Evolutionary conservation across 2,888 invertebrate genomes (phyloP).

Genomic region (Electrophaes corylata): DNA sequence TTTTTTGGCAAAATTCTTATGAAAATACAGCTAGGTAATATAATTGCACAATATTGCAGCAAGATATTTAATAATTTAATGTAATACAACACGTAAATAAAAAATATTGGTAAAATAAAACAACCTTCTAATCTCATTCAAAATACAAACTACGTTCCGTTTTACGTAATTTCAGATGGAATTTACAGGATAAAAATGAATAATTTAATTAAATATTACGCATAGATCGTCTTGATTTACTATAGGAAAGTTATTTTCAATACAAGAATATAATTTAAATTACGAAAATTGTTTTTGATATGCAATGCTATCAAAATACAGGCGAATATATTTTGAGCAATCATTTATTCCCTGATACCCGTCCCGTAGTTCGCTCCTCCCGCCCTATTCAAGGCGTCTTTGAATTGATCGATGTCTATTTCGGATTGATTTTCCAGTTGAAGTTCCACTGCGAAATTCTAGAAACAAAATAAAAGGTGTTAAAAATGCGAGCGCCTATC

Average conservation of each 20-base stretch:
- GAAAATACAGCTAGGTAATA: slow-evolving; percentile 52
- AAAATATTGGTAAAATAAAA: slow-evolving; percentile 52
- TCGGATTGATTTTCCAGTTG: slow-evolving; percentile 88
- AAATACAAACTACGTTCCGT: slow-evolving; percentile 25
- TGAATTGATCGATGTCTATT: slow-evolving; percentile 88
- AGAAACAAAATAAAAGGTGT: slow-evolving; percentile 53
- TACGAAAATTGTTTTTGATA: slow-evolving; percentile 32
- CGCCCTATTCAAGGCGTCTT: slow-evolving; percentile 87
- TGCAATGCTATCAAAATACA: slow-evolving; percentile 42
- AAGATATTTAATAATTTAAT: slow-evolving; percentile 31
- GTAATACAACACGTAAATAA: slow-evolving; percentile 30
- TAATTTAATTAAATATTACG: slow-evolving; percentile 28
- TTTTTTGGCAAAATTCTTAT: slow-evolving; percentile 68
- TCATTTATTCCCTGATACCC: slow-evolving; percentile 87
- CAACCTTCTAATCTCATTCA: slow-evolving; percentile 49
- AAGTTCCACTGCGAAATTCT: slow-evolving; percentile 92
- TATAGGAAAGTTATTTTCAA: slow-evolving; percentile 23
- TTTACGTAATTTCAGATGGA: slow-evolving; percentile 21
- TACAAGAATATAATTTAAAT: slow-evolving; percentile 23
- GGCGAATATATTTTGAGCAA: slow-evolving; percentile 50
- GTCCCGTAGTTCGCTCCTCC: slow-evolving; percentile 93
- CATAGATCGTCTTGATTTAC: slow-evolving; percentile 24
- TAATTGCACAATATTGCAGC: slow-evolving; percentile 58
- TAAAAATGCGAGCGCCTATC: not conserved
- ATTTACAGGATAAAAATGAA: slow-evolving; percentile 16